Percentiles rank a stretch among this genome's conserved stretches.
phyloP scores from a whole-genome alignment of 2,797 vertebrate species.

The Ctenopoma multispine region DNA sequence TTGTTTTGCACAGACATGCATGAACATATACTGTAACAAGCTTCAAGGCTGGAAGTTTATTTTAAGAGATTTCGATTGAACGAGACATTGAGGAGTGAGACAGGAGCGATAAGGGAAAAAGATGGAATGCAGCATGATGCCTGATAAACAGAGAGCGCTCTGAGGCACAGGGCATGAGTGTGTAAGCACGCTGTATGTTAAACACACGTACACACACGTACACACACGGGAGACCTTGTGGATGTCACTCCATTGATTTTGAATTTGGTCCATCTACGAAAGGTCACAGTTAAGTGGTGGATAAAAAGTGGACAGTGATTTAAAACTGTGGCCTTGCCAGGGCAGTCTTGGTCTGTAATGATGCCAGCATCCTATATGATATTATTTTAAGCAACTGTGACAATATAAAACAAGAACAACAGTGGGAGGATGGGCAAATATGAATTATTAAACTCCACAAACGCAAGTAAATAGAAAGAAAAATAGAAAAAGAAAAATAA shows the following conservation, averaged over 20 bases:
- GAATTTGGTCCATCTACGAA: constrained; percentile 45
- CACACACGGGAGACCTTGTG: constrained; percentile 27
- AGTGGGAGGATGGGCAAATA: background rate
- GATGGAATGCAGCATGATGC: constrained; percentile 20
- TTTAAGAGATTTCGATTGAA: constrained; percentile 36
- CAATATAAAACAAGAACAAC: background rate
- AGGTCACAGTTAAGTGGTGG: constrained; percentile 57
- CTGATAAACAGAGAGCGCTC: constrained; percentile 40
- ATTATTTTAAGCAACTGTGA: background rate
- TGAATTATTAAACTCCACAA: constrained; percentile 10
- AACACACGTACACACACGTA: constrained; percentile 7
- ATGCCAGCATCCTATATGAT: constrained; percentile 10
- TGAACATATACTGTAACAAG: constrained; percentile 10
- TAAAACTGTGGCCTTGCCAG: constrained; percentile 29
- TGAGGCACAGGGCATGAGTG: constrained; percentile 17
- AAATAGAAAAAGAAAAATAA: no score
- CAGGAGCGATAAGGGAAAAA: constrained; percentile 33
- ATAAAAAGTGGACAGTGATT: constrained; percentile 45
- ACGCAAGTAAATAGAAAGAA: no score
- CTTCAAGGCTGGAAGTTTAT: constrained; percentile 26
- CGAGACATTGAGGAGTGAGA: constrained; percentile 27
- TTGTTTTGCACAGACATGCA: background rate
- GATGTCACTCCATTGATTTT: constrained; percentile 52
- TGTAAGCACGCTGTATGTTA: background rate
- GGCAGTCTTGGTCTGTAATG: constrained; percentile 2